A percentile compares a stretch with the other conserved stretches of the same genome.
phyloP scores from a whole-genome alignment of 2,888 invertebrate genomes.

The Junonia oenone region DNA sequence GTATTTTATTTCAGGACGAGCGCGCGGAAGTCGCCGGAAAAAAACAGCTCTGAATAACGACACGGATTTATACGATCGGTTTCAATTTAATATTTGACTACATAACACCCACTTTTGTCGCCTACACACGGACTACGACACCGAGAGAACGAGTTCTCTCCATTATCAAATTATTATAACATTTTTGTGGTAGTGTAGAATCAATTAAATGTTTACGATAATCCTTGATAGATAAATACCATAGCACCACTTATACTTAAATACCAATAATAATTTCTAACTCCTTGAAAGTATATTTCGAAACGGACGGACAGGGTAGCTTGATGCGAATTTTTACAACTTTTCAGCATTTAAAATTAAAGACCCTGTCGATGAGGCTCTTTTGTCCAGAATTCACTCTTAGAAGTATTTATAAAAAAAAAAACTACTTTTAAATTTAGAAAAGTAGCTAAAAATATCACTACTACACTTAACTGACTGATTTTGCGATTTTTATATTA shows the following conservation, averaged over 20 bases:
- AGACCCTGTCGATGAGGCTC: constrained; percentile 1
- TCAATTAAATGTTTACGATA: background rate
- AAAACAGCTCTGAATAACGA: background rate
- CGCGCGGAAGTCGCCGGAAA: constrained; percentile 6
- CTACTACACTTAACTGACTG: background rate
- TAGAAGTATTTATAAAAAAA: background rate
- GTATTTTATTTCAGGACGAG: constrained; percentile 7
- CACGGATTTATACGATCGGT: background rate
- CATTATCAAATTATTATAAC: background rate
- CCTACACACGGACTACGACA: background rate
- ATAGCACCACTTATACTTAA: background rate
- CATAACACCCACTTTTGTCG: background rate
- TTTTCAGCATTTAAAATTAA: constrained; percentile 1
- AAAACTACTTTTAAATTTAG: background rate
- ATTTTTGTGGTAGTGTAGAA: background rate
- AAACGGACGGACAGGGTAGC: constrained; percentile 11
- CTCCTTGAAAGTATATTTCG: background rate
- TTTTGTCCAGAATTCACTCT: background rate
- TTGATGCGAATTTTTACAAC: background rate
- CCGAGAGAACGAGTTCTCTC: background rate
- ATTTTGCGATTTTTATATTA: background rate
- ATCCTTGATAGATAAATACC: background rate
- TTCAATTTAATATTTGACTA: constrained; percentile 17
- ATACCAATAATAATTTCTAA: background rate
- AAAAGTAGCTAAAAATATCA: background rate